Evolutionary conservation across 2,797 vertebrate genomes (phyloP), one percentile per base, ranked within the genome.

Genomic region (Lepidocolaptes lacrymiger): DNA sequence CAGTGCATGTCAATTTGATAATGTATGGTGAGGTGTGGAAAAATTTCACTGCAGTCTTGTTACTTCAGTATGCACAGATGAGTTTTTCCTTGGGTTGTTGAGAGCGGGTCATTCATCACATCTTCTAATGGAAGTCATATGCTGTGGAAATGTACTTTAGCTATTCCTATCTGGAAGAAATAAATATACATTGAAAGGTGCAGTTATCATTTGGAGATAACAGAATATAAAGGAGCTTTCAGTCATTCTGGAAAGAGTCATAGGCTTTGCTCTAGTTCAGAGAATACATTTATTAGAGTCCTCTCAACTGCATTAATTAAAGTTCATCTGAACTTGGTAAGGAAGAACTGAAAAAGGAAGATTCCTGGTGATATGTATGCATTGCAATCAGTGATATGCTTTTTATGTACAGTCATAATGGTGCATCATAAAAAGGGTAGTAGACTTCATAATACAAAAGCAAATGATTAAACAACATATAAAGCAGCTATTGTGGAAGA

Each of bases 41-140:
- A 78, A 94, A 75, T 48, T 55, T 94, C n/a, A 37, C 37, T 89
- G 64, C 61, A 88, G 66, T 85, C 61, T 19, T 39, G 14, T 94
- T 92, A 56, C 23, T 93, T 94, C 79, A 81, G 41, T 63, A 48
- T 72, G 91, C 58, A 28, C 63, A 77, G 91, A 96, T 91, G 88
- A 95, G 85, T 39, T 95, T 82, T 88, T 88, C 73, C 62, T 58
- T 84, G 63, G 66, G 79, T 79, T 96, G 62, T 49, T 94, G 92
- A 96, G 89, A 96, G 89, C 2, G 2, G 55, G 87, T 93, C 79
- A 91, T 96, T 96, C 92, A 95, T 96, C 93, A 97, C 85, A 66
- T 90, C 85, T 66, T 91, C 76, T 96, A 91, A 97, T 96, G 87
- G 88, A 96, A 97, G n/a, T 96, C 95, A 91, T 78, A 81, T 96